Evolutionary conservation across 2,888 invertebrate genomes (phyloP).

Genomic region (Gortyna flavago): DNA sequence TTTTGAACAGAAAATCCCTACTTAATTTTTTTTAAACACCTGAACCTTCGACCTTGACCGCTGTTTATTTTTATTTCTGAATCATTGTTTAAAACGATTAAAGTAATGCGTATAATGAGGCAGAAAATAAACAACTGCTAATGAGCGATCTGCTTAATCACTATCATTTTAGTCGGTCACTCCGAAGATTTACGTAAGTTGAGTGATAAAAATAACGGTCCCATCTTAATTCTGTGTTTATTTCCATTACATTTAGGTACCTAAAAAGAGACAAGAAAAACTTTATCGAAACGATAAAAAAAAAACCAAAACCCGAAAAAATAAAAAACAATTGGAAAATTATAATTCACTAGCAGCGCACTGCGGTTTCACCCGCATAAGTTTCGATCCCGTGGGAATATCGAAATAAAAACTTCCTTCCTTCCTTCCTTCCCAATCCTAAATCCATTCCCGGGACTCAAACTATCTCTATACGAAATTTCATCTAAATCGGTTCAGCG

Average conservation of each 20-base stretch:
- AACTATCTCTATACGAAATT: too few species aligned
- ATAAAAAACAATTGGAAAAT: neutral
- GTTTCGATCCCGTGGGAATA: too few species aligned
- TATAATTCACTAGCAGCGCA: neutral
- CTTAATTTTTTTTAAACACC: neutral
- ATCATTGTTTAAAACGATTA: conserved; percentile 13
- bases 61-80: conserved; percentile 2
- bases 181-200: conserved; percentile 21
- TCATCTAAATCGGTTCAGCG: too few species aligned
- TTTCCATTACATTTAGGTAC: conserved; percentile 27
- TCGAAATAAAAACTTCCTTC: too few species aligned
- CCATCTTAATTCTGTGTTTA: conserved; percentile 4
- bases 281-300: neutral
- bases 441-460: too few species aligned
- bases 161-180: conserved; percentile 15
- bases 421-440: too few species aligned
- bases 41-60: neutral
- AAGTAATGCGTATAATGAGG: conserved; percentile 31
- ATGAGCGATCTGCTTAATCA: conserved; percentile 19
- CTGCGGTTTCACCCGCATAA: too few species aligned
- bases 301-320: neutral
- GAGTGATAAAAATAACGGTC: conserved; percentile 12
- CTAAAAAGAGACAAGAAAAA: neutral
- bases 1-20: neutral
- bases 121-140: conserved; percentile 41